phyloP scores from a whole-genome alignment of 2,113 vertebrate species.

The Ptyas mucosa region DNA sequence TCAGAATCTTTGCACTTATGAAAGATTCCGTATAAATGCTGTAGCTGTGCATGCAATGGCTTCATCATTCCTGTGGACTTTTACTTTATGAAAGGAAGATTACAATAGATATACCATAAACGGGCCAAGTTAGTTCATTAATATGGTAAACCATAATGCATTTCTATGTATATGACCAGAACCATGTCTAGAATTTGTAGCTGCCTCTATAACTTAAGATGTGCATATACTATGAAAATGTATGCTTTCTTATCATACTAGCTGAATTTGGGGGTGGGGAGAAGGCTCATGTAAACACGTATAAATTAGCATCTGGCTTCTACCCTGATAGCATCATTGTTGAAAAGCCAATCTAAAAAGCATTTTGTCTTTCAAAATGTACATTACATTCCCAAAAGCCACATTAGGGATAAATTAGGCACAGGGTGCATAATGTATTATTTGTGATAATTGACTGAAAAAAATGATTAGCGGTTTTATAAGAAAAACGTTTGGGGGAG shows the following conservation, averaged over 20 bases:
- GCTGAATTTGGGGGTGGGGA: not conserved
- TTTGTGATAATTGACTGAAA: not conserved
- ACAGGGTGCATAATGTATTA: not conserved
- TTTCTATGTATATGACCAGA: not conserved
- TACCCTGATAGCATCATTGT: not conserved
- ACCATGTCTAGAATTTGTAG: not conserved
- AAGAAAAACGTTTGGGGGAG: not conserved
- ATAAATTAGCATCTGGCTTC: not conserved
- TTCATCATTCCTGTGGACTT: not conserved
- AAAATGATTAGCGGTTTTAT: not conserved
- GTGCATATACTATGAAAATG: not conserved
- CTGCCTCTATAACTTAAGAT: not conserved
- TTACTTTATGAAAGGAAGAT: not conserved
- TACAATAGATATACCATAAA: not conserved
- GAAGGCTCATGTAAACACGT: not conserved
- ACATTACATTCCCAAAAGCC: not conserved
- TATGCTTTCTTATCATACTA: not conserved
- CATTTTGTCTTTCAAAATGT: not conserved
- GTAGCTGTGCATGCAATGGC: not conserved
- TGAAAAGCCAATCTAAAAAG: not conserved
- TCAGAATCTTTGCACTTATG: not conserved
- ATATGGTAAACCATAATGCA: not conserved
- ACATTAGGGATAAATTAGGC: not conserved
- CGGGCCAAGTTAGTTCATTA: not conserved
- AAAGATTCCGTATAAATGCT: not conserved